Base-by-base conservation (phyloP, 2,797 vertebrate species). In the Parambassis ranga region DNA sequence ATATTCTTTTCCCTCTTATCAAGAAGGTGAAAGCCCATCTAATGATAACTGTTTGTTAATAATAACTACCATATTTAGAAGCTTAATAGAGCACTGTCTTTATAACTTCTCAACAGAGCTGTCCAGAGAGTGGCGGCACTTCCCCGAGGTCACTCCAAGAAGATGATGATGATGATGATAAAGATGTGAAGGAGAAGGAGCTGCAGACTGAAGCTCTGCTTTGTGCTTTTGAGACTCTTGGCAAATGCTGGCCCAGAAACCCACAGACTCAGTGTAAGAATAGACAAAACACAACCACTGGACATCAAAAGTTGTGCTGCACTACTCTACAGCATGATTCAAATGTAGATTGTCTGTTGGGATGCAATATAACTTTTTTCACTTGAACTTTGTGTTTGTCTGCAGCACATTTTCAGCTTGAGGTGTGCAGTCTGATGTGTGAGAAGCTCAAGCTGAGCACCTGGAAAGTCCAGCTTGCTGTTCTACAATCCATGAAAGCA, bases 381-480 rank as follows among this genome's bases (percentile, higher is more conserved):
- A n/a, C n/a, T n/a, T 41, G 5, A 61, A 32, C 3, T 2, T 1
- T 47, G 26, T 71, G 13, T 78, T 0, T 52, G 39, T 57, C 6
- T 78, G 15, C 66, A 99, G 98, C 91, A 66, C 91, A 85, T 75
- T 97, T 95, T 65, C 93, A 92, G 67, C 83, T 88, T 43, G 96
- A 98, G 26, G 81, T 99, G n/a, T 98, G 97, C 83, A 90, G 84
- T 42, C 60, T 98, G 35, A 97, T 99, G 96, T 97, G 95, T 62
- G 94, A 95, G 19, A 93, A 93, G 44, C 90, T 99, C 60, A 96
- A 95, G 65, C 92, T 96, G 48, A 96, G 96, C 89, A 98, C 95
- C 0, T 99, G 98, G 98, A 97, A 94, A 53, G 95, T 99, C 18
- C 97, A 99, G 85, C 90, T 98, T 0, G 94, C 87, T 19, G 95